Conservation (phyloP, 2,797 vertebrate genomes). For the Odontamblyopus rebecca region DNA sequence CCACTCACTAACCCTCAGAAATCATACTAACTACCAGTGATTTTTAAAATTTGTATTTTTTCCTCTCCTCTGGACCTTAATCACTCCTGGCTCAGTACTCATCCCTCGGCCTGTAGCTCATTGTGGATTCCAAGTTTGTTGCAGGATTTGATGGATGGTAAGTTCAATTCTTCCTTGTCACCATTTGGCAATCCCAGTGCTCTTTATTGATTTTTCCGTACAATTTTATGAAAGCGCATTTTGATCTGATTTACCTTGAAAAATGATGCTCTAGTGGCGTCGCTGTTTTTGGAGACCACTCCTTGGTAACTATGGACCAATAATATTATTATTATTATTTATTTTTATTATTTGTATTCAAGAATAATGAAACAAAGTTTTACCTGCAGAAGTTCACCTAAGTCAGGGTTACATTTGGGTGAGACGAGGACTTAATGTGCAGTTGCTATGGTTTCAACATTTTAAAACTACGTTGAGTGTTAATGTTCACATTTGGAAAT, state of each 20-base stretch:
- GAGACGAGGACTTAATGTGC: background rate
- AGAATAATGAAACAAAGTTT: background rate
- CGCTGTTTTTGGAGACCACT: background rate
- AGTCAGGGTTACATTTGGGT: background rate
- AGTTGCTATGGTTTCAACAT: conserved; percentile 7
- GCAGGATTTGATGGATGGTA: conserved; percentile 11
- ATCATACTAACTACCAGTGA: conserved; percentile 6
- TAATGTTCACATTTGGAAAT: background rate
- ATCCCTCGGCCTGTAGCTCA: background rate
- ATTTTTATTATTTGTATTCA: background rate
- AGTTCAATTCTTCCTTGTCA: conserved; percentile 6
- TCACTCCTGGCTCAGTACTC: background rate
- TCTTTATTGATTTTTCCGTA: conserved; percentile 2
- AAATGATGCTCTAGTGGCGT: background rate
- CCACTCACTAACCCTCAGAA: background rate
- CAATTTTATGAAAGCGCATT: conserved; percentile 5
- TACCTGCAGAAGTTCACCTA: background rate
- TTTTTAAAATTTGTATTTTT: conserved; percentile 7
- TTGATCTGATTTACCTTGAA: conserved; percentile 2
- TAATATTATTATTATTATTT: too few species aligned
- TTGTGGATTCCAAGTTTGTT: conserved; percentile 1
- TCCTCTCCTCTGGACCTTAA: conserved; percentile 1
- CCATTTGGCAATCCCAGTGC: conserved; percentile 8
- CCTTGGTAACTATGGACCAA: background rate
- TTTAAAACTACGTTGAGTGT: background rate